These are phyloP conservation scores for Cervus canadensis DNA, from an alignment of 2,113 vertebrate species.

Conservation along the genomic window DNA sequence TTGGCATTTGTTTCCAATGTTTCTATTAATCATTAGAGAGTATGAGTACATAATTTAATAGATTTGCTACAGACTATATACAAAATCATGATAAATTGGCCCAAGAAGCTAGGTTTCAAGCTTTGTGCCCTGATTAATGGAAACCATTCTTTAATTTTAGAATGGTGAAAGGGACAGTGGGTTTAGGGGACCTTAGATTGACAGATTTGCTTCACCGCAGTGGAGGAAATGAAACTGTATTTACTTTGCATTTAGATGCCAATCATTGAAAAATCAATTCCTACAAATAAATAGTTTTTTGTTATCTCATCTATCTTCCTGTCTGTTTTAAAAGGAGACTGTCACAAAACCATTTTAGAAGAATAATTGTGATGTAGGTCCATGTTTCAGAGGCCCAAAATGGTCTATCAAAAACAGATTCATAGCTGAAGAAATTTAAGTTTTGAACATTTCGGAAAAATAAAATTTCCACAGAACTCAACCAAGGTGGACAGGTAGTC, in stretches of 20 bases:
- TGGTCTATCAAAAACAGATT: background rate
- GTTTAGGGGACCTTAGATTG: conserved; percentile 2
- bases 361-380: conserved; percentile 14
- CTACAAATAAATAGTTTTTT: conserved; percentile 49
- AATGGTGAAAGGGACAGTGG: background rate
- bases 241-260: conserved; percentile 44
- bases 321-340: background rate
- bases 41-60: background rate
- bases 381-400: background rate
- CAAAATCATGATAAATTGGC: background rate
- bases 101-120: background rate
- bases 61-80: background rate
- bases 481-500: background rate
- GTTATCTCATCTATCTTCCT: conserved; percentile 17
- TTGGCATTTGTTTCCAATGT: background rate
- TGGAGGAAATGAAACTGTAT: conserved; percentile 49
- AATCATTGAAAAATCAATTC: conserved; percentile 38
- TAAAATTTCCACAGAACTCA: background rate
- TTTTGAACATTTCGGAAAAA: background rate
- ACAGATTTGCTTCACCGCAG: conserved; percentile 10
- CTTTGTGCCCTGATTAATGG: background rate
- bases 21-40: background rate
- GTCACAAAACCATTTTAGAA: conserved; percentile 30
- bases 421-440: background rate
- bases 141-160: background rate